phyloP scores from a whole-genome alignment of 2,888 invertebrate species.

The Cancer borealis region DNA sequence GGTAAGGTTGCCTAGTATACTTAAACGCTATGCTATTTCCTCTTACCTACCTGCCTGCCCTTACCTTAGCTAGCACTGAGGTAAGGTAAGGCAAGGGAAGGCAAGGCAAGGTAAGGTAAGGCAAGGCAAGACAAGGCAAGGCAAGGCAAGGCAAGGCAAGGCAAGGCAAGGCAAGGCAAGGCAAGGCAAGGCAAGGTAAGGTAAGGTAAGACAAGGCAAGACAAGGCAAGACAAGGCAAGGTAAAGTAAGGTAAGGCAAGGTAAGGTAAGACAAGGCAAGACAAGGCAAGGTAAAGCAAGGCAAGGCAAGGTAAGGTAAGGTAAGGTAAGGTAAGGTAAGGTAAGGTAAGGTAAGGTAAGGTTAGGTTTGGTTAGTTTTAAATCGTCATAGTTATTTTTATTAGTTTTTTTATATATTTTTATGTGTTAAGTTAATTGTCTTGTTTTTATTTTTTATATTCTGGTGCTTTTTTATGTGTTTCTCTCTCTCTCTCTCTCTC shows the following conservation, averaged over 20 bases:
- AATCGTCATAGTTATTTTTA: background rate
- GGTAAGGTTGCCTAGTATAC: background rate
- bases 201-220: background rate
- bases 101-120: background rate
- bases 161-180: background rate
- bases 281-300: background rate
- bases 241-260: background rate
- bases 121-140: background rate
- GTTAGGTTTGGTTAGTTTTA: background rate
- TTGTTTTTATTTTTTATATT: background rate
- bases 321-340: background rate
- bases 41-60: background rate
- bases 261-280: background rate
- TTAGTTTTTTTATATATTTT: background rate
- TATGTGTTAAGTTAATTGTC: background rate
- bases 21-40: background rate
- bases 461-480: background rate
- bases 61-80: background rate
- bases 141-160: background rate
- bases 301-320: background rate
- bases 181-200: background rate
- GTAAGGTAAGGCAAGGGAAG: background rate
- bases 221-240: background rate
- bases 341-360: background rate
- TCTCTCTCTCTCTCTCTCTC: conserved; percentile 14